These are phyloP conservation scores for Belgica antarctica DNA, from an alignment of 2,888 invertebrate species.

Conservation along the genomic window DNA sequence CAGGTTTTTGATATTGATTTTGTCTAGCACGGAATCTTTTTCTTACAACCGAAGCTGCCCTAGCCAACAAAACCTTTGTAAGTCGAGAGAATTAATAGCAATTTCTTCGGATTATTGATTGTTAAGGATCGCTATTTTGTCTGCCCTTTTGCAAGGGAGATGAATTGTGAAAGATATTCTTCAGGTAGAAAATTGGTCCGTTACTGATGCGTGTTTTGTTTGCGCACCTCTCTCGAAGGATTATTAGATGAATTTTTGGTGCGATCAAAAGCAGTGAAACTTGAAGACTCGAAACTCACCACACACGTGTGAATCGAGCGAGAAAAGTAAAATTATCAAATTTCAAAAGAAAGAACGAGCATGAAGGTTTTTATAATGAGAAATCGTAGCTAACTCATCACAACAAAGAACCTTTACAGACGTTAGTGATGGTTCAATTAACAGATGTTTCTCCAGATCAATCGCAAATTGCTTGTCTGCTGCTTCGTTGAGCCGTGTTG, in stretches of 20 bases:
- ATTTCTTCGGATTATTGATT: constrained; percentile 25
- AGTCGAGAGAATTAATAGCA: neutral
- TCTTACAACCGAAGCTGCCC: neutral
- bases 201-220: neutral
- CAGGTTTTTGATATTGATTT: neutral
- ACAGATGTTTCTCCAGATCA: constrained; percentile 38
- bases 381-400: neutral
- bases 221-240: neutral
- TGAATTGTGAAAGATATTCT: neutral
- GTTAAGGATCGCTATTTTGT: constrained; percentile 27
- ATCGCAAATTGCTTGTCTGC: too few species aligned
- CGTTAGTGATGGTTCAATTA: constrained; percentile 41
- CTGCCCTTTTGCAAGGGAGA: neutral
- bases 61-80: neutral
- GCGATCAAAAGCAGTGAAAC: neutral
- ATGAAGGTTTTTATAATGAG: neutral
- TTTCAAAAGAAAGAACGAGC: neutral
- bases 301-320: neutral
- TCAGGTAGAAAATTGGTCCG: constrained; percentile 15
- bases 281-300: neutral
- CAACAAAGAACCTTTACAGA: neutral
- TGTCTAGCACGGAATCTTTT: neutral
- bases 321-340: neutral
- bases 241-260: neutral
- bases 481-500: neutral